A percentile compares a stretch with the other conserved stretches of the same genome.
Evolutionary conservation across 2,113 vertebrate genomes (phyloP).

Genomic region (Opisthocomus hoazin): DNA sequence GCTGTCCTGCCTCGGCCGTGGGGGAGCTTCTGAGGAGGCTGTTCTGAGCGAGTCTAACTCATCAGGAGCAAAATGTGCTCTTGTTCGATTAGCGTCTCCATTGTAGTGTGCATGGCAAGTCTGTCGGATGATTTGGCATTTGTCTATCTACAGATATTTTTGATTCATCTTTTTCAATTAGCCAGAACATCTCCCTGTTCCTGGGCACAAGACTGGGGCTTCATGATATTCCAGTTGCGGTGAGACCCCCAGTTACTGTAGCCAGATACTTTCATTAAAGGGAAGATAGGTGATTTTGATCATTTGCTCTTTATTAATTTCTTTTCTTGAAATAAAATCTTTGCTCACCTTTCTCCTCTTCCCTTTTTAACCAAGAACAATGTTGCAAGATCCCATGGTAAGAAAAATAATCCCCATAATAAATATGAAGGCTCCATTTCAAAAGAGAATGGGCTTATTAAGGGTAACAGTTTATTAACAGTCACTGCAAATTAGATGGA

Average conservation of each 20-base stretch:
- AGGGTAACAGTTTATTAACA: constrained; percentile 51
- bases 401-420: constrained; percentile 15
- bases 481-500: constrained; percentile 4
- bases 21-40: not conserved
- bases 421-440: constrained; percentile 11
- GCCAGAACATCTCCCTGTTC: not conserved
- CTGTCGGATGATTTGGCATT: not conserved
- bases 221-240: not conserved
- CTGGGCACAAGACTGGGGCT: not conserved
- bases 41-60: not conserved
- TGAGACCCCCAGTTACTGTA: not conserved
- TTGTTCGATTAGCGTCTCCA: not conserved
- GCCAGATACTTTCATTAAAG: not conserved
- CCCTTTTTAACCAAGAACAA: constrained; percentile 1
- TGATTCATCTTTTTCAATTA: not conserved
- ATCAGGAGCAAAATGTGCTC: not conserved
- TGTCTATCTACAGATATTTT: not conserved
- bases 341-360: not conserved
- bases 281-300: not conserved
- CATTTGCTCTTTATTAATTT: not conserved
- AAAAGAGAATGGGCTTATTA: constrained; percentile 24
- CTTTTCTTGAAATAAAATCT: not conserved
- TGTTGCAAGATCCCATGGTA: not conserved
- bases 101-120: not conserved
- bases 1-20: not conserved